A percentile compares a stretch with the other conserved stretches of the same genome.
These are phyloP conservation scores for Sciaenops ocellatus DNA, from an alignment of 2,797 vertebrate species.

Conservation along the genomic window DNA sequence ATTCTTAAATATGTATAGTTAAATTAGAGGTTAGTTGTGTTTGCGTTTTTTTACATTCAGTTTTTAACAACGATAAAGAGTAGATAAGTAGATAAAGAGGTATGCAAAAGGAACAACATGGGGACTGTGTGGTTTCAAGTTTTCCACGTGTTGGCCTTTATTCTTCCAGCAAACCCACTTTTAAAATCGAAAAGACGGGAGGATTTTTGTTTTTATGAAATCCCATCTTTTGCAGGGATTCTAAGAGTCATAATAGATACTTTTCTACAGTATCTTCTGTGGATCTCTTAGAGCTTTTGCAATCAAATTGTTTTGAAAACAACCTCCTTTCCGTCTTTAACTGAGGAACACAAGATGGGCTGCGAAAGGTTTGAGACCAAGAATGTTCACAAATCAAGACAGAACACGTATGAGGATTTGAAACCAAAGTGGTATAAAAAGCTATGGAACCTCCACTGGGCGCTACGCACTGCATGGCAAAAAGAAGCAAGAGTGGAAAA, in stretches of 20 bases:
- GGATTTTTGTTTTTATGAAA: neutral
- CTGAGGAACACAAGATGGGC: constrained; percentile 17
- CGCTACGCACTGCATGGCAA: constrained; percentile 41
- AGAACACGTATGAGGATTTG: constrained; percentile 11
- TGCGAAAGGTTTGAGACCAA: constrained; percentile 41
- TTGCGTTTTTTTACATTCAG: constrained; percentile 84
- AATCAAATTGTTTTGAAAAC: neutral
- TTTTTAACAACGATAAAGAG: constrained; percentile 77
- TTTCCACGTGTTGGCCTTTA: constrained; percentile 39
- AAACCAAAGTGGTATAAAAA: constrained; percentile 40
- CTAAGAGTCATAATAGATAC: neutral
- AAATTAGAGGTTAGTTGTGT: constrained; percentile 85
- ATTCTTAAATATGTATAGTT: constrained; percentile 84
- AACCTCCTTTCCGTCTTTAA: constrained; percentile 1
- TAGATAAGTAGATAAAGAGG: constrained; percentile 65
- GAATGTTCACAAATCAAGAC: constrained; percentile 29
- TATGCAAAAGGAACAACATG: constrained; percentile 45
- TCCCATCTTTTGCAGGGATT: neutral
- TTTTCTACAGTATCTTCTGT: neutral
- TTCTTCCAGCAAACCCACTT: constrained; percentile 54
- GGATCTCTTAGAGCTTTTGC: neutral
- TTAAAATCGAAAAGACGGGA: constrained; percentile 17
- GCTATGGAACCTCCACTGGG: constrained; percentile 59
- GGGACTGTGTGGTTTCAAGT: constrained; percentile 58
- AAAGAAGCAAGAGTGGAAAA: constrained; percentile 14